Percentiles rank a stretch among this genome's conserved stretches.
These are phyloP conservation scores for Poecile montanus DNA, from an alignment of 2,797 vertebrate species.

Conservation along the genomic window DNA sequence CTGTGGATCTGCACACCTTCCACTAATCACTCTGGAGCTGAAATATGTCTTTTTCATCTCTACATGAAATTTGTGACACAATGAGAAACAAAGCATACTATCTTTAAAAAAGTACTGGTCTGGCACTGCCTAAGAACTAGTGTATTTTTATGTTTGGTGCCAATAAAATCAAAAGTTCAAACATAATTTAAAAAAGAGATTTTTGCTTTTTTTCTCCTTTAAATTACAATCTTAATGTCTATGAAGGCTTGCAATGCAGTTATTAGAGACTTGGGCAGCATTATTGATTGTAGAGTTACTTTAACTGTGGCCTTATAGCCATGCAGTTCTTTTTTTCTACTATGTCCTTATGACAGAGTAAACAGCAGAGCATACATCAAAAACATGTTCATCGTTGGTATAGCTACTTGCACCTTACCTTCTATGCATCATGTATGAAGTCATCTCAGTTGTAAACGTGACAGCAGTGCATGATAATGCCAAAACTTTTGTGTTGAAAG, in stretches of 20 bases:
- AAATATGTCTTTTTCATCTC: neutral
- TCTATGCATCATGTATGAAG: neutral
- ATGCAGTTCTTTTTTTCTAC: neutral
- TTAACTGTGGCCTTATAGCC: neutral
- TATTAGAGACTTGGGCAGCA: neutral
- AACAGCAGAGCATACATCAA: neutral
- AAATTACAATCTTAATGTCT: neutral
- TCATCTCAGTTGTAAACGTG: neutral
- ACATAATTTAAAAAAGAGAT: fast-evolving
- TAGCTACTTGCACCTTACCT: neutral
- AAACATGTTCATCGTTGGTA: neutral
- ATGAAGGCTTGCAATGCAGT: neutral
- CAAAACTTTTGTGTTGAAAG: neutral
- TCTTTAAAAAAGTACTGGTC: neutral
- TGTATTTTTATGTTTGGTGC: neutral
- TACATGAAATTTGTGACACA: neutral
- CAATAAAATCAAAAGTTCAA: neutral
- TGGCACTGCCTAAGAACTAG: neutral
- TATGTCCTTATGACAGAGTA: neutral
- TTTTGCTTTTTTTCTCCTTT: neutral
- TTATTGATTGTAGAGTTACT: neutral
- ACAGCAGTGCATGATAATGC: neutral
- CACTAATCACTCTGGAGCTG: neutral
- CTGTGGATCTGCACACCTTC: neutral
- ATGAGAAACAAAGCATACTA: neutral